Evolutionary conservation across 1,140 invertebrate species (phyloP).

Genomic region (Zaprionus ghesquierei): DNA sequence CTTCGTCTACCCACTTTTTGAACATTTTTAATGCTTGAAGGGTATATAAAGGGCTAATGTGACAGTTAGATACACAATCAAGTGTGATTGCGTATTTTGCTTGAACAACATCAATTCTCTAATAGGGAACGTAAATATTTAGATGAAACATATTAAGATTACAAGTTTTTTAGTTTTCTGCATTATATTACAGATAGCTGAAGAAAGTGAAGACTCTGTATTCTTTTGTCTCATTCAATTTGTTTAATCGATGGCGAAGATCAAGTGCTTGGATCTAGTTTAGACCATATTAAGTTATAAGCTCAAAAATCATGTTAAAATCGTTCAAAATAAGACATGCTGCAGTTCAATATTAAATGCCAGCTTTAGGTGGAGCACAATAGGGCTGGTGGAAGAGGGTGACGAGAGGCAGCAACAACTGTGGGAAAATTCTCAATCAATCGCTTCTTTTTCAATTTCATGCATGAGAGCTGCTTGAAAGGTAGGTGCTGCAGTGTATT

Average conservation of each 20-base stretch:
- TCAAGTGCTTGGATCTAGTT: no score
- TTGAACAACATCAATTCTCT: no score
- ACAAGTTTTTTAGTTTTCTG: neutral
- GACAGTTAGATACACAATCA: neutral
- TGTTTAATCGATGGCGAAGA: no score
- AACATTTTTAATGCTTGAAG: no score
- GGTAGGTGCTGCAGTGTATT: constrained; percentile 47
- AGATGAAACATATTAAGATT: neutral
- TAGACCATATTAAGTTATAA: no score
- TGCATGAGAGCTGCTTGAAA: constrained; percentile 78
- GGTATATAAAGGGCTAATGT: no score
- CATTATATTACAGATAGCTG: no score
- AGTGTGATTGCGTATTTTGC: neutral
- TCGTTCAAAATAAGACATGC: no score
- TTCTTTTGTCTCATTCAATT: no score
- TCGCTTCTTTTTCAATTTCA: constrained; percentile 80
- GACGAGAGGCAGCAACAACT: constrained; percentile 21
- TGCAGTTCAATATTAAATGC: constrained; percentile 2
- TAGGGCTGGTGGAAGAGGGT: neutral
- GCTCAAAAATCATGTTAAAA: no score
- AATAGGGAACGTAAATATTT: neutral
- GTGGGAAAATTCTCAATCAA: constrained; percentile 73
- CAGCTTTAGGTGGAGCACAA: neutral
- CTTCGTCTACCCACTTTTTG: no score
- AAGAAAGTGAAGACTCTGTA: no score